Evolutionary conservation across 2,797 vertebrate genomes (phyloP).

Genomic region (Rhyacichthys aspro): DNA sequence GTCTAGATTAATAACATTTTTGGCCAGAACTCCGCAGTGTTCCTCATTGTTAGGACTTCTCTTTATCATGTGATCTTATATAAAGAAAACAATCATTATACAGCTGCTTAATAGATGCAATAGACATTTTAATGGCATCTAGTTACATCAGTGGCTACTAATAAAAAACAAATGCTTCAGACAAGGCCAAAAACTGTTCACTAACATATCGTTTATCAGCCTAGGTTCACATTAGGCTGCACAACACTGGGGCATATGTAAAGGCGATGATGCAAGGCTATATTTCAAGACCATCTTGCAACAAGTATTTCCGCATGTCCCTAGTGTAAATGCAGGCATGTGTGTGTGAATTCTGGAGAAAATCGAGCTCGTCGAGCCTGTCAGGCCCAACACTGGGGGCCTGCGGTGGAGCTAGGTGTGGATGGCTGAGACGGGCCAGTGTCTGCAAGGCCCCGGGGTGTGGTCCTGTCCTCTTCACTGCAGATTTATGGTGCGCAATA

Average conservation of each 20-base stretch:
- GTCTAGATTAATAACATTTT: background rate
- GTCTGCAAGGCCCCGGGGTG: slow-evolving; percentile 58
- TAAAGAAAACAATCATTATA: slow-evolving; percentile 3
- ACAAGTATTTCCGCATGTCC: slow-evolving; percentile 10
- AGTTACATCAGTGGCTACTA: too few relatives aligned
- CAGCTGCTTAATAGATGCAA: background rate
- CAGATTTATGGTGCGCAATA: slow-evolving; percentile 75
- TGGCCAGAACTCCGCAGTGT: slow-evolving; percentile 4
- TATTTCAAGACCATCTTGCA: slow-evolving; percentile 25
- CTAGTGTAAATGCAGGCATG: slow-evolving; percentile 13
- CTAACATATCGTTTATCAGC: background rate
- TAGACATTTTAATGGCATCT: background rate
- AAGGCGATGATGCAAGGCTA: slow-evolving; percentile 10
- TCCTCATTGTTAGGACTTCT: background rate
- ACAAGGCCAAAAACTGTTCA: too few relatives aligned
- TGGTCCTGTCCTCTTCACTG: slow-evolving; percentile 46
- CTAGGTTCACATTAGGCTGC: background rate
- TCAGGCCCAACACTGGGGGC: slow-evolving; percentile 8
- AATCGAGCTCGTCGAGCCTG: background rate
- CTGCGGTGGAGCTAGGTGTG: slow-evolving; percentile 22
- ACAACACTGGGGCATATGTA: slow-evolving; percentile 4
- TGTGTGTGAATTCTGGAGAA: slow-evolving; percentile 10
- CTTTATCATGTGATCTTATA: background rate
- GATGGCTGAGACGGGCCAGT: slow-evolving; percentile 22
- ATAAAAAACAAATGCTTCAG: too few relatives aligned